These are phyloP conservation scores for Xerus rutilus DNA, from an alignment of 2,797 vertebrate genomes.

Conservation along the genomic window DNA sequence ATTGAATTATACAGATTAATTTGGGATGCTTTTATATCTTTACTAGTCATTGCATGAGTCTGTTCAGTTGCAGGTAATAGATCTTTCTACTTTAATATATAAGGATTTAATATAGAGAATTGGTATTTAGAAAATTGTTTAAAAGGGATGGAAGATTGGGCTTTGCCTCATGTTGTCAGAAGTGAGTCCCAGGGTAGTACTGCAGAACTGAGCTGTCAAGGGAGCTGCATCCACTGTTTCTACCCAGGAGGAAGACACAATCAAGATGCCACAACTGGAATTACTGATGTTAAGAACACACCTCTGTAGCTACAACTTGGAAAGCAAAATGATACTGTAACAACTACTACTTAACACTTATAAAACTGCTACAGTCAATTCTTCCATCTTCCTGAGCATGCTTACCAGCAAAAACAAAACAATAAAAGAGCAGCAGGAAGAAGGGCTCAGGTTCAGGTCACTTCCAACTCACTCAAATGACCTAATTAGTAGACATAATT, in stretches of 20 bases:
- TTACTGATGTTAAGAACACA: not conserved
- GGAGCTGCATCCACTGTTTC: not conserved
- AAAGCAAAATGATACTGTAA: not conserved
- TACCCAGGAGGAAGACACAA: not conserved
- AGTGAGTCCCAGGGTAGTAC: not conserved
- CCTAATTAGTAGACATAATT: slow-evolving; percentile 8
- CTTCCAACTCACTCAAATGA: not conserved
- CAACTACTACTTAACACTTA: not conserved
- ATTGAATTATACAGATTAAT: not conserved
- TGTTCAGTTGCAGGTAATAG: slow-evolving; percentile 12
- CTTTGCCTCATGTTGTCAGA: not conserved
- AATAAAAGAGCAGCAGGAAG: not conserved
- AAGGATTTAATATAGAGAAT: not conserved
- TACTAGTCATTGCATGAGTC: slow-evolving; percentile 4
- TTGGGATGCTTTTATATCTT: slow-evolving; percentile 18
- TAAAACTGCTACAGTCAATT: not conserved
- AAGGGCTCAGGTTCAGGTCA: not conserved
- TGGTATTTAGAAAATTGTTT: not conserved
- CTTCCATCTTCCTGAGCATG: not conserved
- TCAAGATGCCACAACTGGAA: not conserved
- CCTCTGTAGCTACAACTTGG: not conserved
- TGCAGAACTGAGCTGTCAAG: not conserved
- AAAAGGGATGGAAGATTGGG: not conserved
- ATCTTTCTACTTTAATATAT: slow-evolving; percentile 38
- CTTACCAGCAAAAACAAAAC: not conserved